Percentiles rank a stretch among this genome's conserved stretches.
Conservation (phyloP, 2,888 invertebrate species). For the Athalia rosae region DNA sequence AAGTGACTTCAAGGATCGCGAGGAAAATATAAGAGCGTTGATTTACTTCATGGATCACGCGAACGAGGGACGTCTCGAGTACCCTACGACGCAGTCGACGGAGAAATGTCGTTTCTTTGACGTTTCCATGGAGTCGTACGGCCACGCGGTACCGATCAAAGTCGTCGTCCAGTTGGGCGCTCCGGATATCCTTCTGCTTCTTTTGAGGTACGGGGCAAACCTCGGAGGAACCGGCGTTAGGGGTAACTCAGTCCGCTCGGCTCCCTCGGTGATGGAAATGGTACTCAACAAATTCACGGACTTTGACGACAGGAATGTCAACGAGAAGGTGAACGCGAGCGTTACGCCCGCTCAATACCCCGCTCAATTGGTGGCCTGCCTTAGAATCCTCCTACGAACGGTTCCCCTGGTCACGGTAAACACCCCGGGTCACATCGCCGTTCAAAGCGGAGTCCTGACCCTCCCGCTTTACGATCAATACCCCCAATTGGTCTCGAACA, state of each 20-base stretch:
- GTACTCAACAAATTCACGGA: slow-evolving; percentile 81
- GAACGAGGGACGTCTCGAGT: slow-evolving; percentile 77
- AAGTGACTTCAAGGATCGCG: slow-evolving; percentile 85
- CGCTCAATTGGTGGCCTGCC: slow-evolving; percentile 82
- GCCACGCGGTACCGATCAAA: slow-evolving; percentile 82
- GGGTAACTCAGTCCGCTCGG: slow-evolving; percentile 77
- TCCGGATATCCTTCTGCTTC: slow-evolving; percentile 84
- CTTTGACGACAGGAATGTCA: slow-evolving; percentile 70
- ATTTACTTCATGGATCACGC: slow-evolving; percentile 88
- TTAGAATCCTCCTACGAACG: slow-evolving; percentile 81
- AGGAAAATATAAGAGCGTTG: slow-evolving; percentile 86
- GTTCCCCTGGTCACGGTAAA: slow-evolving; percentile 75
- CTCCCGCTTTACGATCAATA: slow-evolving; percentile 70
- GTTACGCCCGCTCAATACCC: slow-evolving; percentile 74
- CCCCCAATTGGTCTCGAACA: slow-evolving; percentile 76
- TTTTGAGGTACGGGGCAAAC: slow-evolving; percentile 76
- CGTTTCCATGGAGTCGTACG: slow-evolving; percentile 88
- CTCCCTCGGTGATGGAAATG: slow-evolving; percentile 79
- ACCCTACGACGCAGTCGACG: slow-evolving; percentile 63
- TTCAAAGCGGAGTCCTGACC: slow-evolving; percentile 62
- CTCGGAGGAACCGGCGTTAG: slow-evolving; percentile 56
- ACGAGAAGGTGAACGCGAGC: slow-evolving; percentile 65
- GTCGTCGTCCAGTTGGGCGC: slow-evolving; percentile 85
- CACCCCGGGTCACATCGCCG: slow-evolving; percentile 66
- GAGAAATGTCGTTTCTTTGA: slow-evolving; percentile 81